These are phyloP conservation scores for Poeciliopsis infans DNA, from an alignment of 2,797 vertebrate species.

Conservation along the genomic window DNA sequence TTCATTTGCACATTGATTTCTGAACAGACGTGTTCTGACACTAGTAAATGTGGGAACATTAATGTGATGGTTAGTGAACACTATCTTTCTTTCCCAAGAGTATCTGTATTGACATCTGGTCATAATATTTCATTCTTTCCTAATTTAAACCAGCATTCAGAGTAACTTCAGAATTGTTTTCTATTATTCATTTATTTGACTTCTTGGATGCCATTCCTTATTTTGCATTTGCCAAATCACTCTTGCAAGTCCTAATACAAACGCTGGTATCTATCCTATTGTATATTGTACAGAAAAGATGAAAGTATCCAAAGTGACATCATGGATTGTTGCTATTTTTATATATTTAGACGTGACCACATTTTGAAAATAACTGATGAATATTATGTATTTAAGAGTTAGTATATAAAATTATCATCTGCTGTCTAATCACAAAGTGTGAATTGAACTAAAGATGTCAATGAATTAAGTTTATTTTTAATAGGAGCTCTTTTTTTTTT, in stretches of 20 bases:
- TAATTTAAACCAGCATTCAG: slow-evolving; percentile 24
- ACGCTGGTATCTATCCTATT: neutral
- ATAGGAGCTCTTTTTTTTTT: neutral
- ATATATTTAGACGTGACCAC: neutral
- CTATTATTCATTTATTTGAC: slow-evolving; percentile 3
- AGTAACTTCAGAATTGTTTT: slow-evolving; percentile 7
- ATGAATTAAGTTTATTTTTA: neutral
- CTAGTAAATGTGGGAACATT: slow-evolving; percentile 45
- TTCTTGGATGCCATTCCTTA: slow-evolving; percentile 16
- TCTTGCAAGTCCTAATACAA: slow-evolving; percentile 8
- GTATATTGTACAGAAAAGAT: neutral
- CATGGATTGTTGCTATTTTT: neutral
- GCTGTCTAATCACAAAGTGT: neutral
- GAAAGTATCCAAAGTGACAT: neutral
- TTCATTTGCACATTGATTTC: slow-evolving; percentile 59
- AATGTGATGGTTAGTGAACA: slow-evolving; percentile 50
- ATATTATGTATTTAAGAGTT: neutral
- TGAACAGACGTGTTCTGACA: slow-evolving; percentile 31
- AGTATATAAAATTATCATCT: neutral
- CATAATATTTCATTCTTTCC: slow-evolving; percentile 28
- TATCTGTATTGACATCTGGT: slow-evolving; percentile 27
- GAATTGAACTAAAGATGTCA: neutral
- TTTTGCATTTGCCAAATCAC: slow-evolving; percentile 16
- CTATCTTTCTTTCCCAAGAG: slow-evolving; percentile 47
- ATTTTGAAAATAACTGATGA: neutral